Base-by-base conservation (phyloP, 2,113 vertebrate genomes). In the Phrynocephalus versicolor region DNA sequence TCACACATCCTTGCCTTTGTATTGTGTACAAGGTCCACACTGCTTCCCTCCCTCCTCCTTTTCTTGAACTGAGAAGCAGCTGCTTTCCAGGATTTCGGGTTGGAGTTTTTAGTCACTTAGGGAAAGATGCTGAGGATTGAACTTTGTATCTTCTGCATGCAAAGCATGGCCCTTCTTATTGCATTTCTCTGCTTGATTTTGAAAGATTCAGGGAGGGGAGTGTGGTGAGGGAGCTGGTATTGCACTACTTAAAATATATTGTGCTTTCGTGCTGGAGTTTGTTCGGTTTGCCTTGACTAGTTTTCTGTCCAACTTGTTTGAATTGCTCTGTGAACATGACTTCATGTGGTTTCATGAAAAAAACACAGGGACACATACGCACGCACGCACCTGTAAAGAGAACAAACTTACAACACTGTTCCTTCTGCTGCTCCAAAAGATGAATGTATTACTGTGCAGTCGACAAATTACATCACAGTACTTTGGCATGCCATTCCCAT, bases 401-500 rank as follows among this genome's bases (percentile, higher is more conserved):
- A 8, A 6, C 12, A 16, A 78, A 45, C 67, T 14, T 14, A 57
- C 3, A 35, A 62, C 7, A 62, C 37, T 41, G 8, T 25, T 83
- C 27, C 35, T 78, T 37, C 45, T 65, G 35, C 39, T 19, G 2
- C 6, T 69, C 83, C 79, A 14, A 85, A 70, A 83, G 87, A 16
- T 19, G 75, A 45, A 87, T 79, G 6, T 14, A n/a, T 74, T 76
- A 83, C 10, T 35, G 4, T 55, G 23, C 27, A 79, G 4, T 18
- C 67, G 60, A 86, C 77, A 65, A 67, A 88, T 83, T 73, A 76
- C n/a, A 78, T 64, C 10, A 16, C 23, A 72, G 41, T 79, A 39
- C 41, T 33, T 57, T 27, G 51, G 18, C 58, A 79, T 57, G 69
- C 19, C 41, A 57, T 88, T 74, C 58, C 78, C 16, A 67, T 84